Evolutionary conservation across 2,888 invertebrate genomes (phyloP).

Genomic region (Dione juno): DNA sequence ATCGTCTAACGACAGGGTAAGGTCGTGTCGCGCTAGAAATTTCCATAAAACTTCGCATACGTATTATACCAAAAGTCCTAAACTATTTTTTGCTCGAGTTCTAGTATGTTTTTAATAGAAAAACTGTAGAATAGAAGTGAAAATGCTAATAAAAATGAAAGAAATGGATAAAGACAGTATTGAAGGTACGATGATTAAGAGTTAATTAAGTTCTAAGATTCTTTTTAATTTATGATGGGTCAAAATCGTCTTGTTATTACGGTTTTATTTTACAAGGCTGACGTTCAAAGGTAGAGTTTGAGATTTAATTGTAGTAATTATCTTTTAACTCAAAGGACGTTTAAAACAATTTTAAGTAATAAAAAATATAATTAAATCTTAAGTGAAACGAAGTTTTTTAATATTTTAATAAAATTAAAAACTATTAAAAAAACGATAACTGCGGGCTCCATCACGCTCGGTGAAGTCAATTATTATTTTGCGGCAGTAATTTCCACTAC

Average conservation of each 20-base stretch:
- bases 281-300: background rate
- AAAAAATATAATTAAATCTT: no score
- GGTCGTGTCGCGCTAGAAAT: slow-evolving; percentile 39
- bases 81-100: background rate
- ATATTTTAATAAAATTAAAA: no score
- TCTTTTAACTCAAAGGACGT: no score
- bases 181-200: slow-evolving; percentile 39
- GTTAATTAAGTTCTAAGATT: slow-evolving; percentile 30
- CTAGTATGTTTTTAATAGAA: background rate
- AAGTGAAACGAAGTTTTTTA: no score
- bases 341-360: background rate
- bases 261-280: background rate
- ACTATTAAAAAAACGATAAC: no score
- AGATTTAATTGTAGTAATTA: background rate
- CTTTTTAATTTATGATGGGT: slow-evolving; percentile 14
- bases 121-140: background rate
- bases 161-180: slow-evolving; percentile 40
- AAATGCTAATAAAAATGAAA: slow-evolving; percentile 28
- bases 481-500: no score
- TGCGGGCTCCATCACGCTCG: no score
- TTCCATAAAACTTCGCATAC: slow-evolving; percentile 42
- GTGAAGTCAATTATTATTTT: no score
- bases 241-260: slow-evolving; percentile 10
- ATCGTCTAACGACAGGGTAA: slow-evolving; percentile 31
- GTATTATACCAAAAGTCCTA: background rate